phyloP scores from a whole-genome alignment of 2,797 vertebrate genomes.

The Molossus alvarezi region DNA sequence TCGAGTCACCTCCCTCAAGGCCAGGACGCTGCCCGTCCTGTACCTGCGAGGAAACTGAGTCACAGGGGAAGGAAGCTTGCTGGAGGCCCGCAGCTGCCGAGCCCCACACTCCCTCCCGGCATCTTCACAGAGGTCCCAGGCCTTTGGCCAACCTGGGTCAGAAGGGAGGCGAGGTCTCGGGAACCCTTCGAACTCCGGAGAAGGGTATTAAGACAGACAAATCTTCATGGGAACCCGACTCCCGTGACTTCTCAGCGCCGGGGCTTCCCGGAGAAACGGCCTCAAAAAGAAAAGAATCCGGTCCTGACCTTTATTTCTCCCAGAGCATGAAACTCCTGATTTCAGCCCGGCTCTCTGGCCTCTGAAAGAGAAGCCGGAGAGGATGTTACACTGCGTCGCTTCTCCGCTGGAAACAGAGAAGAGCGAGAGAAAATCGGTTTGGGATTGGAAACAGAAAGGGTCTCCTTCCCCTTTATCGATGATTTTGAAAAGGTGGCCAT shows the following conservation, averaged over 20 bases:
- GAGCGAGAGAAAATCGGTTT: background rate
- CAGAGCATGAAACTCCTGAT: constrained; percentile 47
- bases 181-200: background rate
- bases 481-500: constrained; percentile 78
- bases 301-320: background rate
- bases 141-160: background rate
- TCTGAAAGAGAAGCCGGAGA: constrained; percentile 10
- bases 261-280: background rate
- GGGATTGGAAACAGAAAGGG: constrained; percentile 60
- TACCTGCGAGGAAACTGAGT: constrained; percentile 57
- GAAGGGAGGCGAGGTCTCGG: background rate
- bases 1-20: background rate
- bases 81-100: background rate
- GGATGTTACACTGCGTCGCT: no score
- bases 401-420: background rate
- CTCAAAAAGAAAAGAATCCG: background rate
- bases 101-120: accelerated
- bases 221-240: constrained; percentile 37
- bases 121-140: background rate
- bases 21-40: accelerated
- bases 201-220: background rate
- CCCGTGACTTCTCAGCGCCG: constrained; percentile 42
- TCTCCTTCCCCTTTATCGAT: constrained; percentile 76
- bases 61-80: accelerated
- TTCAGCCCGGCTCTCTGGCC: constrained; percentile 21